Base-by-base conservation (phyloP, 2,113 vertebrate species). In the Pagrus major region DNA sequence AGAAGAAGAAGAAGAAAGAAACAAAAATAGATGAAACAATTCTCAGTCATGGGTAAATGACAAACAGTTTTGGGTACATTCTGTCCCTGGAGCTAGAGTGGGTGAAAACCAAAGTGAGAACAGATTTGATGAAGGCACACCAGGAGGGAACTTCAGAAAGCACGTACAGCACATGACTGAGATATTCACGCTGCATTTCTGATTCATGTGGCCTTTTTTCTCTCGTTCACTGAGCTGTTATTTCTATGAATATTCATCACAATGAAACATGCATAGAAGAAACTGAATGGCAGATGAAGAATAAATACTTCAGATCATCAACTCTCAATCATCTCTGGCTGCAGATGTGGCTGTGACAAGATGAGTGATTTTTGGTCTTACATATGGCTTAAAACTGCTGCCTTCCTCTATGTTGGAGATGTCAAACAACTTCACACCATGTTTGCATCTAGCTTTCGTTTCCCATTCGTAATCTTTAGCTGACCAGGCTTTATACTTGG, bases 141-240 rank as follows among this genome's bases (percentile, higher is more conserved):
- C 39, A 59, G 23, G 46, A 80, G 37, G 25, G 47, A 71, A 21
- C 25, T 74, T 29, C 2, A 37, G 8, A 61, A 16, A 65, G 41
- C 49, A 21, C 63, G 21, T 0, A 6, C 6, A 54, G 25, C 27
- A 47, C 54, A 72, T 51, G 29, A 68, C 69, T 61, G 33, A 75
- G 65, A 64, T n/a, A 16, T 37, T 58, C 25, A 41, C 10, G 61
- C 64, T 51, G 65, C 0, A 0, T 42, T 46, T 76, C 25, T 65
- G 31, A 73, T 47, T 68, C 29, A 54, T 18, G 61, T 31, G 49
- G 69, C 27, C 61, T 31, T 71, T 42, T 9, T 15, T 84, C 71
- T 59, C 67, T 72, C 74, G 41, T 79, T 23, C 52, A 56, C 44
- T 8, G 37, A 88, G 69, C 63, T 54, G 66, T 56, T 65, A 80